These are phyloP conservation scores for Euphydryas editha DNA, from an alignment of 2,888 invertebrate genomes.

Conservation along the genomic window DNA sequence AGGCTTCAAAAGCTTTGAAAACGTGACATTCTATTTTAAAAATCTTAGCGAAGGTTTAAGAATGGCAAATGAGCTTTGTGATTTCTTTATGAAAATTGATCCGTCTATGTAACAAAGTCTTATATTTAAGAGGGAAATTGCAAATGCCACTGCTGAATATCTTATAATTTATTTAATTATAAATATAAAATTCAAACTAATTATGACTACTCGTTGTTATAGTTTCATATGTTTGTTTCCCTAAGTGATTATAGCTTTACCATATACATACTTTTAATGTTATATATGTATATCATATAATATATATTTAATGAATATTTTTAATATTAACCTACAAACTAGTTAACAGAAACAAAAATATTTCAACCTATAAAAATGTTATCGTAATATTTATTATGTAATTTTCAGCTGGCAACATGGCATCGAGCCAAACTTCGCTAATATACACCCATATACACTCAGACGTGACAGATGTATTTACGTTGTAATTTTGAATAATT, in stretches of 20 bases:
- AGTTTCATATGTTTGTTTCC: not conserved
- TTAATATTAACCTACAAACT: not conserved
- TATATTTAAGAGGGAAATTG: too few relatives aligned
- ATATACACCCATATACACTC: not conserved
- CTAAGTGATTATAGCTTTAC: too few relatives aligned
- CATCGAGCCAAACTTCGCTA: not conserved
- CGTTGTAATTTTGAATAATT: constrained; percentile 4
- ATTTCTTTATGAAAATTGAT: too few relatives aligned
- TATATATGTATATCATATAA: not conserved
- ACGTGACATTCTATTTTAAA: too few relatives aligned
- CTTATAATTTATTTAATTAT: too few relatives aligned
- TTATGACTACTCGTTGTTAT: too few relatives aligned
- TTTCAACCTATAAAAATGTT: not conserved
- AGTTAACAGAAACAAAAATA: not conserved
- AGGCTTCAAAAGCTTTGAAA: too few relatives aligned
- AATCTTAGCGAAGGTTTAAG: too few relatives aligned
- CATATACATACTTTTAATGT: not conserved
- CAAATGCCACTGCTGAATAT: too few relatives aligned
- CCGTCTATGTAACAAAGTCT: too few relatives aligned
- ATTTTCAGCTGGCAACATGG: not conserved
- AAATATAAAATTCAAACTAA: too few relatives aligned
- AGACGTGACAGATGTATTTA: not conserved
- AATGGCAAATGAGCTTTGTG: too few relatives aligned
- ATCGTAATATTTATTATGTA: not conserved
- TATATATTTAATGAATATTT: not conserved